Evolutionary conservation across 2,888 invertebrate species (phyloP).

Genomic region (Cetonia aurata): DNA sequence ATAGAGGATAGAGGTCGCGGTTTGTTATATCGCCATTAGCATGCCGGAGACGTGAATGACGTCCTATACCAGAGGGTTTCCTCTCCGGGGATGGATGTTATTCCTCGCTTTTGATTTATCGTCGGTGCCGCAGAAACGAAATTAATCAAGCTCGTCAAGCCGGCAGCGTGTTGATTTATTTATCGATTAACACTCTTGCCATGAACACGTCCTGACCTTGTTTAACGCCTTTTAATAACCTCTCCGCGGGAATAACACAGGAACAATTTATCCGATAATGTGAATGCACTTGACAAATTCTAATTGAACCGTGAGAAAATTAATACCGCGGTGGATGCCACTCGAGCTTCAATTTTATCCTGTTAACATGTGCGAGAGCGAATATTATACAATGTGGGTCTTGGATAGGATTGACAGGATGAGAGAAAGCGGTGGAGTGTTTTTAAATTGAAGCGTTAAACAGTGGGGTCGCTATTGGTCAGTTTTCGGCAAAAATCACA

Average conservation of each 20-base stretch:
- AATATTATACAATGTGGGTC: no score
- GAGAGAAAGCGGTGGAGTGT: no score
- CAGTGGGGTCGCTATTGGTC: no score
- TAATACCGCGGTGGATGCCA: background rate
- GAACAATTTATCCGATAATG: conserved; percentile 18
- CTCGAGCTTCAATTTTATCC: no score
- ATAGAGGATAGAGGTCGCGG: conserved; percentile 51
- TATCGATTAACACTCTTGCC: conserved; percentile 29
- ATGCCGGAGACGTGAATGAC: conserved; percentile 47
- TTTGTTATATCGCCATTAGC: conserved; percentile 55
- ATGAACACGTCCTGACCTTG: conserved; percentile 35
- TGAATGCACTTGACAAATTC: background rate
- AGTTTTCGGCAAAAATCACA: no score
- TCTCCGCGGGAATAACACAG: conserved; percentile 16
- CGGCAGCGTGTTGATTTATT: conserved; percentile 42
- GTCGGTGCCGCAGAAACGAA: conserved; percentile 32
- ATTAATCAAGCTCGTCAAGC: conserved; percentile 42
- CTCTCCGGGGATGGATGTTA: conserved; percentile 1
- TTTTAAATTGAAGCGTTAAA: no score
- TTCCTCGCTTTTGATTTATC: conserved; percentile 36
- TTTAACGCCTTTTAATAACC: conserved; percentile 34
- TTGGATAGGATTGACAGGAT: no score
- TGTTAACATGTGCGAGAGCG: no score
- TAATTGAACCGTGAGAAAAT: conserved; percentile 12
- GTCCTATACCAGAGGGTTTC: background rate